Percentiles rank a stretch among this genome's conserved stretches.
Conservation (phyloP, 2,888 invertebrate species). For the Drosophila rubida region DNA sequence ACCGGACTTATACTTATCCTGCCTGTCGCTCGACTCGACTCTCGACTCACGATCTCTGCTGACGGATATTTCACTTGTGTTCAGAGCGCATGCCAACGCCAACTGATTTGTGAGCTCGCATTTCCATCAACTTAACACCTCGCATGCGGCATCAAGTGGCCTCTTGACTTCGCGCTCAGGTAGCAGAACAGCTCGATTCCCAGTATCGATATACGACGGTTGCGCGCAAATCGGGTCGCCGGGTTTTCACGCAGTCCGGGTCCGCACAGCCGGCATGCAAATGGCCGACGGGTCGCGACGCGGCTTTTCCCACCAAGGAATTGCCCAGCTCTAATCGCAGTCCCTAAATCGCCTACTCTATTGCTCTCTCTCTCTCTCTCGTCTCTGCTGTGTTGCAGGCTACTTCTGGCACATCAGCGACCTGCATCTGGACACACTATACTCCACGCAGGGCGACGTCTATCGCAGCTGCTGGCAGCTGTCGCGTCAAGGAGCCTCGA, state of each 20-base stretch:
- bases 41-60: constrained; percentile 13
- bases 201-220: not conserved
- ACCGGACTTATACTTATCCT: constrained; percentile 26
- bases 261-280: constrained; percentile 26
- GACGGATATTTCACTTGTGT: constrained; percentile 16
- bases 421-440: constrained; percentile 94
- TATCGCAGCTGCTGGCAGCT: constrained; percentile 69
- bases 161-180: constrained; percentile 38
- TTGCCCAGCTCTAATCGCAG: constrained; percentile 42
- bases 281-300: constrained; percentile 15
- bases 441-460: constrained; percentile 90
- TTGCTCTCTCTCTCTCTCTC: not conserved
- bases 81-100: constrained; percentile 67
- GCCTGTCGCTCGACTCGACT: constrained; percentile 16
- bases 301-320: constrained; percentile 55
- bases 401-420: constrained; percentile 98
- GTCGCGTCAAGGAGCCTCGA: constrained; percentile 28
- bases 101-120: constrained; percentile 47
- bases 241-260: constrained; percentile 22
- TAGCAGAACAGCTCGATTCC: constrained; percentile 6
- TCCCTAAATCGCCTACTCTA: not conserved
- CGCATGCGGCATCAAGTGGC: constrained; percentile 38
- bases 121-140: constrained; percentile 38
- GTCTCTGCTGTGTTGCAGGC: constrained; percentile 87
- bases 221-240: too few relatives aligned